Base-by-base conservation (phyloP, 2,797 vertebrate species). In the Artibeus lituratus region DNA sequence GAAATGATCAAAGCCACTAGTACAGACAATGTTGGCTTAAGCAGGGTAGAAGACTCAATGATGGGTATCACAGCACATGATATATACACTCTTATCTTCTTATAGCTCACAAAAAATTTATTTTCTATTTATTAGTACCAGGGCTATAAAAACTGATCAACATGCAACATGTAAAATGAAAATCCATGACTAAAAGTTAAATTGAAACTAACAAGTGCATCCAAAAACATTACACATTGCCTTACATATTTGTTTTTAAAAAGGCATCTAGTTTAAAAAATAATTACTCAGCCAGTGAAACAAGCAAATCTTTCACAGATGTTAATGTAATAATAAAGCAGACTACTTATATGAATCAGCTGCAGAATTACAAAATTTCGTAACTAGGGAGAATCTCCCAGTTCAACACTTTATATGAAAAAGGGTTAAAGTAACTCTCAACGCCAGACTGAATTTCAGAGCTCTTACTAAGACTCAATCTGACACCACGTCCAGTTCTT, bases 171-270 rank as follows among this genome's bases (percentile, higher is more conserved):
- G 82, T 59, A 90, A 96, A 87, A 83, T 81, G 26, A 93, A 94
- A 93, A 85, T 47, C 35, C 29, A 51, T 76, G 12, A 74, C 51
- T 87, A 89, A 95, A 92, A 92, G 83, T 81, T 88, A 85, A 96
- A 85, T 80, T 3, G 92, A 91, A 91, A 87, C 24, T 83, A 80
- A 74, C 55, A 84, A 5, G 0, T 49, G 51, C 14, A 59, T 55
- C 53, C 67, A 32, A 94, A 85, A 94, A 83, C 15, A 65, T 87
- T 73, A 92, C 14, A 47, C 62, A 90, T 7, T 42, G 8, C 3
- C 15, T 69, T 94, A 35, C 57, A 15, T 62, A 53, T 53, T 37
- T 55, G 37, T 44, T 87, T 80, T 74, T 53, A 77, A 69, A 69
- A 87, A 94, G 49, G 19, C 2, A 80, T 49, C 70, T 39, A 35